These are phyloP conservation scores for Enteromius treurensis DNA, from an alignment of 2,797 vertebrate species.

Conservation along the genomic window DNA sequence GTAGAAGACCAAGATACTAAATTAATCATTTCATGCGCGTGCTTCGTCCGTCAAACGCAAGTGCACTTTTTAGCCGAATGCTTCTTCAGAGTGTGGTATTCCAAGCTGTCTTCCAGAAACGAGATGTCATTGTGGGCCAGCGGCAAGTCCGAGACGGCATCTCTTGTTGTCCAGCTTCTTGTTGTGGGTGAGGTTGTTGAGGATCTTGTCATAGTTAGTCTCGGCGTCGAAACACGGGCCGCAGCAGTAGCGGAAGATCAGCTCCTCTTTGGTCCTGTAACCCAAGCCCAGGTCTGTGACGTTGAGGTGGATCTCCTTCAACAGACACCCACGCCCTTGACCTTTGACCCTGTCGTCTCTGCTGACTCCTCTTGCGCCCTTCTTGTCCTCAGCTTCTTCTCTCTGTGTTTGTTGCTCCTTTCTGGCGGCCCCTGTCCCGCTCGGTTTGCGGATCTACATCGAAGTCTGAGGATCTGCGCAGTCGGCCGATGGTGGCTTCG, in stretches of 20 bases:
- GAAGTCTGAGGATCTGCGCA: conserved; percentile 87
- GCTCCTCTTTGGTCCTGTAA: conserved; percentile 96
- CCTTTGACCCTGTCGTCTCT: conserved; percentile 71
- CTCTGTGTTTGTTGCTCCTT: conserved; percentile 75
- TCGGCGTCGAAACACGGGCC: conserved; percentile 91
- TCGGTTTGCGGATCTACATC: conserved; percentile 73
- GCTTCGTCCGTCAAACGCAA: conserved; percentile 79
- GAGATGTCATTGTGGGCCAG: conserved; percentile 94
- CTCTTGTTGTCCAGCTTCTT: conserved; percentile 91
- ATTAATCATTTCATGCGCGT: conserved; percentile 52
- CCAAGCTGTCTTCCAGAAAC: conserved; percentile 94
- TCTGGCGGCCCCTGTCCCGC: conserved; percentile 82
- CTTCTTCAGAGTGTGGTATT: conserved; percentile 96
- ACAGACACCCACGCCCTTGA: conserved; percentile 87
- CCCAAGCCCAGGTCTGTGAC: conserved; percentile 97
- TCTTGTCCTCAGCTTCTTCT: conserved; percentile 75
- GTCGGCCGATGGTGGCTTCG: conserved; percentile 91
- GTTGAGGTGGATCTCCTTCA: conserved; percentile 94
- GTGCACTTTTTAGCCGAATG: conserved; percentile 96
- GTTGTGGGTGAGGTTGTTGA: conserved; percentile 94
- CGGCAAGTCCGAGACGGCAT: conserved; percentile 90
- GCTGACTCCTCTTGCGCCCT: conserved; percentile 74
- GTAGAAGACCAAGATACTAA: not conserved
- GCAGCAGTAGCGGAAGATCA: conserved; percentile 97
- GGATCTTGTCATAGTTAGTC: conserved; percentile 97